Conservation (phyloP, 2,113 vertebrate species). For the Gadus macrocephalus region DNA sequence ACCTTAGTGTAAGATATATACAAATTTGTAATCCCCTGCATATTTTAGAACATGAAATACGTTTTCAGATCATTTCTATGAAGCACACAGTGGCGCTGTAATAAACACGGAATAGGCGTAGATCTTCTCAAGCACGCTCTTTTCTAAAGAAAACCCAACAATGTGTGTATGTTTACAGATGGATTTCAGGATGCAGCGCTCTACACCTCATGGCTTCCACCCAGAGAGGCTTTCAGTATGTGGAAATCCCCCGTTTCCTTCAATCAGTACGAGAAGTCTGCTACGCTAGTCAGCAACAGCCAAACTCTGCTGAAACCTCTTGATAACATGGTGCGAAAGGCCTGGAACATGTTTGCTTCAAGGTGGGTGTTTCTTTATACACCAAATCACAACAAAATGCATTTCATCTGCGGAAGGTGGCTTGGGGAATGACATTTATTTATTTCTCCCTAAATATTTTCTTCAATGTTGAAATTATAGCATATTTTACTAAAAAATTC, state of each 20-base stretch:
- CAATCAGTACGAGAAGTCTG: slow-evolving; percentile 89
- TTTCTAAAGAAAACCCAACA: neutral
- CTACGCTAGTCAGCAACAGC: slow-evolving; percentile 89
- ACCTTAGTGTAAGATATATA: too few species aligned
- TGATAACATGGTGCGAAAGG: slow-evolving; percentile 86
- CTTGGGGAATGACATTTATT: neutral
- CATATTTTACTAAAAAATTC: neutral
- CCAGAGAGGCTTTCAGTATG: slow-evolving; percentile 66
- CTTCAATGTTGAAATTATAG: neutral
- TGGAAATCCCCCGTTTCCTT: slow-evolving; percentile 87
- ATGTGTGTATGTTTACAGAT: slow-evolving; percentile 61
- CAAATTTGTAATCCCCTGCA: neutral
- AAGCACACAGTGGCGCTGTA: neutral
- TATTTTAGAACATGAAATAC: neutral
- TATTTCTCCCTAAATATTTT: neutral
- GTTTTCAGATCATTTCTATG: neutral
- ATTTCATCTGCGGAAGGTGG: neutral
- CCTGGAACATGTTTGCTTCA: slow-evolving; percentile 98
- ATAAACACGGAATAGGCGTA: neutral
- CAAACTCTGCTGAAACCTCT: slow-evolving; percentile 86
- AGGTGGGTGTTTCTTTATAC: slow-evolving; percentile 75
- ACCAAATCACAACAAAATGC: neutral
- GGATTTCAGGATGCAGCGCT: slow-evolving; percentile 80
- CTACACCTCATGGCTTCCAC: slow-evolving; percentile 84
- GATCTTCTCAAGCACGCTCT: neutral